A percentile compares a stretch with the other conserved stretches of the same genome.
These are phyloP conservation scores for Drosophila dunni DNA, from an alignment of 1,140 invertebrate species.

Conservation along the genomic window DNA sequence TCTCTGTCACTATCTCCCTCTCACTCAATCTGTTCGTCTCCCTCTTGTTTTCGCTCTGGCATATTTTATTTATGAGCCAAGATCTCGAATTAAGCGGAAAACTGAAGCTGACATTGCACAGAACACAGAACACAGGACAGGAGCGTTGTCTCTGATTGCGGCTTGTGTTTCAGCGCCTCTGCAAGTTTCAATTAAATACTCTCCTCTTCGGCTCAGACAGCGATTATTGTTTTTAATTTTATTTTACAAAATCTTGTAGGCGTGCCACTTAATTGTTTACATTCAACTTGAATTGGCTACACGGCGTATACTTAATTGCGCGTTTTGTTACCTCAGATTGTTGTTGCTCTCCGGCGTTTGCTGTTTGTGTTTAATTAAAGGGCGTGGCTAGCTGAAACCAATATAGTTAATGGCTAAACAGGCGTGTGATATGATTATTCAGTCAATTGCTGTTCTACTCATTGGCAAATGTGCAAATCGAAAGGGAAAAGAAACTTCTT, in stretches of 20 bases:
- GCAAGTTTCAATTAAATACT: slow-evolving; percentile 77
- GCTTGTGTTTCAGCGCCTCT: slow-evolving; percentile 12
- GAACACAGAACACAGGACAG: neutral
- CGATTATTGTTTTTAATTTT: slow-evolving; percentile 72
- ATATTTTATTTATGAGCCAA: slow-evolving; percentile 77
- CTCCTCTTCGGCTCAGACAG: slow-evolving; percentile 54
- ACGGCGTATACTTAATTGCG: slow-evolving; percentile 61
- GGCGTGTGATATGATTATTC: slow-evolving; percentile 37
- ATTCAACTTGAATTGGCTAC: slow-evolving; percentile 46
- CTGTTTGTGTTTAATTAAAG: slow-evolving; percentile 35
- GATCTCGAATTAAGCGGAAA: slow-evolving; percentile 22
- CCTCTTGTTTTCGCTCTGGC: slow-evolving; percentile 18
- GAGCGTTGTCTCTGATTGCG: slow-evolving; percentile 48
- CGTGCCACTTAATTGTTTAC: slow-evolving; percentile 71
- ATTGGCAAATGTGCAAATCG: no score
- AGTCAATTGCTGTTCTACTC: slow-evolving; percentile 7
- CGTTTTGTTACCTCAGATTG: slow-evolving; percentile 25
- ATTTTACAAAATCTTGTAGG: slow-evolving; percentile 46
- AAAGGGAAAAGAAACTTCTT: no score
- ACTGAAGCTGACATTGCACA: slow-evolving; percentile 3
- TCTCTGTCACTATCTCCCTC: slow-evolving; percentile 26
- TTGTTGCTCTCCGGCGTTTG: neutral
- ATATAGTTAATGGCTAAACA: slow-evolving; percentile 22
- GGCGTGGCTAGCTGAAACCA: slow-evolving; percentile 29
- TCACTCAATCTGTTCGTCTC: no score